phyloP scores from a whole-genome alignment of 2,113 vertebrate genomes.

The Trogon surrucura region DNA sequence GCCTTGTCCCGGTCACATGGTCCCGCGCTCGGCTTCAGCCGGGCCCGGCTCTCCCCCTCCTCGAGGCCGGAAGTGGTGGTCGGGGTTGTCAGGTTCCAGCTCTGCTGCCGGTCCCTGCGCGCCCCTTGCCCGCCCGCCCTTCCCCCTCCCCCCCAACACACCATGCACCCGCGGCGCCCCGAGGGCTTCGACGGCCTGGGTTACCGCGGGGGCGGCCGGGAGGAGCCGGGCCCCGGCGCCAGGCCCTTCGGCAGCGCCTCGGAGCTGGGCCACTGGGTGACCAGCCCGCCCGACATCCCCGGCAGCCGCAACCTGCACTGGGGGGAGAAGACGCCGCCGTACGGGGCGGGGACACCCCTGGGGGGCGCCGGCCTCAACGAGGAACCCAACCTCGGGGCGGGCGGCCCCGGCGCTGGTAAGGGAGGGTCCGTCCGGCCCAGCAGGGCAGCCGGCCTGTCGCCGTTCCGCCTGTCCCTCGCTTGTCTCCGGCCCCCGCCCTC shows the following conservation, averaged over 20 bases:
- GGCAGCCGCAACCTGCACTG: constrained; percentile 93
- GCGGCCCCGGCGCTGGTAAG: constrained; percentile 71
- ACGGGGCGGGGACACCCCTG: constrained; percentile 70
- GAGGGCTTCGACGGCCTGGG: too few species aligned
- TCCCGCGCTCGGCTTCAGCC: accelerated
- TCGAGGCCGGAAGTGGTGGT: neutral
- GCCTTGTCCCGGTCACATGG: neutral
- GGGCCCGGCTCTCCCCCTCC: neutral
- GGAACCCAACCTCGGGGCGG: constrained; percentile 32
- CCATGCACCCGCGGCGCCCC: too few species aligned
- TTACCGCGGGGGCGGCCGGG: too few species aligned
- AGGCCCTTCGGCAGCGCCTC: constrained; percentile 79
- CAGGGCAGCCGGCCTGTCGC: neutral
- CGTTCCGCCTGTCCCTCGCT: neutral
- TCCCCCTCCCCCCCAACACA: too few species aligned
- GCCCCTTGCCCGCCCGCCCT: too few species aligned
- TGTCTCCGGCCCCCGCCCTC: accelerated
- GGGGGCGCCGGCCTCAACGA: constrained; percentile 70
- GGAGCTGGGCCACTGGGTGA: constrained; percentile 88
- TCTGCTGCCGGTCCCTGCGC: accelerated
- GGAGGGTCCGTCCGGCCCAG: neutral
- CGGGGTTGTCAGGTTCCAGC: too few species aligned
- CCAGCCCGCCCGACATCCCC: constrained; percentile 92
- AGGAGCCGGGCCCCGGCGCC: constrained; percentile 67
- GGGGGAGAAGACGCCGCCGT: constrained; percentile 85